Base-by-base conservation (phyloP, 2,888 invertebrate species). In the Patella pellucida region DNA sequence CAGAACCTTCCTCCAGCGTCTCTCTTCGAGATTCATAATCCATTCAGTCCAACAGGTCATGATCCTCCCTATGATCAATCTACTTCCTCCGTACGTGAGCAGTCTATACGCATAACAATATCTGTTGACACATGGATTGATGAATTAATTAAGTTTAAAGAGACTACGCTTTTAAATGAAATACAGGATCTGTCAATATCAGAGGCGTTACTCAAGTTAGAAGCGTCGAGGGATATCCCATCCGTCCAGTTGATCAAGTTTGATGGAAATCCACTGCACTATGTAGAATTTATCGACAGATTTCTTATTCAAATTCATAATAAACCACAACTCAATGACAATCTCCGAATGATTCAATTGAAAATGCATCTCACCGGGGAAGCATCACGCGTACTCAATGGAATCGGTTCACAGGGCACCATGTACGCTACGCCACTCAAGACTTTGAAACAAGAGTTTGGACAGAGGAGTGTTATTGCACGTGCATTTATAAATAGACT, bases 301-400 rank as follows among this genome's bases (percentile, higher is more conserved):
- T 76, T 74, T 23, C 73, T 68, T 71, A 68, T 74, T 16, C 74
- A 76, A 5, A 76, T 76, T 9, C 76, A 76, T 68, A 50, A 72
- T 52, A 76, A 76, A 56, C 50, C 56, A 9, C 50, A 68, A 52
- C n/a, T 74, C 7, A 15, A 52, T 7, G 76, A 76, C 54, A 71
- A 74, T 15, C 12, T 71, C 50, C 31, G 74, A 50, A 76, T 76
- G 74, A 68, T 52, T n/a, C 76, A 76, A 12, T 68, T 74, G 52
- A 23, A 56, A 11, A 74, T 71, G 68, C 73, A 71, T 51, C 14
- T 76, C 11, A 67, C 56, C 15, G 76, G 76, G 9, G 68, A 74
- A 23, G 71, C 76, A 19, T 73, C 69, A n/a, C 71, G 68, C 19
- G 19, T 71, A 9, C 70, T 74, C 3, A 50, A n/a, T 50, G 73